phyloP scores from a whole-genome alignment of 2,888 invertebrate species.

The Octonoba sinensis region DNA sequence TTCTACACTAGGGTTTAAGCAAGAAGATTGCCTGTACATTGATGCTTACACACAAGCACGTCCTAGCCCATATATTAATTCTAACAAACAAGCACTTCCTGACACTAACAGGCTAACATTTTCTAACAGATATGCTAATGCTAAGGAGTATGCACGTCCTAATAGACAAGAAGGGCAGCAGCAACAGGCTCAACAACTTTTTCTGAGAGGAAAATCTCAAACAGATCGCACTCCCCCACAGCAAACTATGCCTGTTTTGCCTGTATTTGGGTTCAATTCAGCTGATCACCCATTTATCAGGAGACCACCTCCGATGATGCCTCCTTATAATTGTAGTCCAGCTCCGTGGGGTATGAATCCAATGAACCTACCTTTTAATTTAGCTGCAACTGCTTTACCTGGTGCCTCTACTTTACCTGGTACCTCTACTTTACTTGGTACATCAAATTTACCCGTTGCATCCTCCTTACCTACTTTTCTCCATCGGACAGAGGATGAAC shows the following conservation, averaged over 20 bases:
- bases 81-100: not conserved
- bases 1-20: not conserved
- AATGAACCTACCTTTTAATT: not conserved
- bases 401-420: constrained; percentile 86
- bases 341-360: constrained; percentile 38
- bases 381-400: constrained; percentile 58
- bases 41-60: too few species aligned
- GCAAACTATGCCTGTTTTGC: too few species aligned
- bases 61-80: not conserved
- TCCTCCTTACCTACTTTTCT: constrained; percentile 91
- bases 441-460: constrained; percentile 77
- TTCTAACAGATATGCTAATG: too few species aligned
- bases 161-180: too few species aligned
- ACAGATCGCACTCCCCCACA: too few species aligned
- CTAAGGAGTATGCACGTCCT: too few species aligned
- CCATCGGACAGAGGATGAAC: constrained; percentile 92
- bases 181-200: too few species aligned
- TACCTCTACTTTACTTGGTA: constrained; percentile 72
- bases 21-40: constrained; percentile 1
- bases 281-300: too few species aligned
- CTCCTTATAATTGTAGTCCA: constrained; percentile 9
- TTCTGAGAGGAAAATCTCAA: too few species aligned
- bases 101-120: too few species aligned
- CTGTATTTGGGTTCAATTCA: too few species aligned
- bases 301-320: not conserved